Evolutionary conservation across 1,140 invertebrate species (phyloP).

Genomic region (Antheraea mylitta): DNA sequence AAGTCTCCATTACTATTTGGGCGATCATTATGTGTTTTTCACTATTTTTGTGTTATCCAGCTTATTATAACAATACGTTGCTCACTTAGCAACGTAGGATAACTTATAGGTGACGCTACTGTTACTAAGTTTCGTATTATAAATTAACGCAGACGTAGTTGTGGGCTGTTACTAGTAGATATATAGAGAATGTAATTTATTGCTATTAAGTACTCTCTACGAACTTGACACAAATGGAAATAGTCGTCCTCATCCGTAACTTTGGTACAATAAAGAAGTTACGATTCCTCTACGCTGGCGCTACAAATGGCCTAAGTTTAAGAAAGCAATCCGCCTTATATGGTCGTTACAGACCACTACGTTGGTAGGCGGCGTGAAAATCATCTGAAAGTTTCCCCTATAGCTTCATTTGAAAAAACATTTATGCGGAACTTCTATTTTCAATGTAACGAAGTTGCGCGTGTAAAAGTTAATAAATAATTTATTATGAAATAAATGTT

Average conservation of each 20-base stretch:
- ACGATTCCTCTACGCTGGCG: conserved; percentile 52
- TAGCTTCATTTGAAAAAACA: conserved; percentile 59
- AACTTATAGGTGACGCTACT: no score
- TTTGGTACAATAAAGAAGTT: conserved; percentile 73
- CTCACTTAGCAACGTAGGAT: no score
- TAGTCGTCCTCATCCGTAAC: conserved; percentile 60
- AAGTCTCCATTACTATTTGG: no score
- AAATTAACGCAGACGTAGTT: no score
- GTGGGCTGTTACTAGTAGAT: no score
- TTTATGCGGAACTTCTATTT: conserved; percentile 32
- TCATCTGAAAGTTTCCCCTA: conserved; percentile 67
- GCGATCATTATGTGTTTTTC: no score
- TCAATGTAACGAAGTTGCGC: conserved; percentile 25
- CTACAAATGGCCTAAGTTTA: conserved; percentile 73
- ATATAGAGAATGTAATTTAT: conserved; percentile 40
- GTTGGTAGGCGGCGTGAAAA: conserved; percentile 58
- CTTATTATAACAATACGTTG: no score
- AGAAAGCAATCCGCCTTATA: conserved; percentile 75
- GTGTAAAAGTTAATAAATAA: conserved; percentile 25
- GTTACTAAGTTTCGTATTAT: no score
- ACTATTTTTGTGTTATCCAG: no score
- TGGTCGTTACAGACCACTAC: conserved; percentile 70
- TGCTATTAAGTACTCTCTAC: conserved; percentile 29
- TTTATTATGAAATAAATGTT: conserved; percentile 32
- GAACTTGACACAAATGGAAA: conserved; percentile 70